These are phyloP conservation scores for Drosophila sp. DNA, from an alignment of 1,140 invertebrate genomes.

Conservation along the genomic window DNA sequence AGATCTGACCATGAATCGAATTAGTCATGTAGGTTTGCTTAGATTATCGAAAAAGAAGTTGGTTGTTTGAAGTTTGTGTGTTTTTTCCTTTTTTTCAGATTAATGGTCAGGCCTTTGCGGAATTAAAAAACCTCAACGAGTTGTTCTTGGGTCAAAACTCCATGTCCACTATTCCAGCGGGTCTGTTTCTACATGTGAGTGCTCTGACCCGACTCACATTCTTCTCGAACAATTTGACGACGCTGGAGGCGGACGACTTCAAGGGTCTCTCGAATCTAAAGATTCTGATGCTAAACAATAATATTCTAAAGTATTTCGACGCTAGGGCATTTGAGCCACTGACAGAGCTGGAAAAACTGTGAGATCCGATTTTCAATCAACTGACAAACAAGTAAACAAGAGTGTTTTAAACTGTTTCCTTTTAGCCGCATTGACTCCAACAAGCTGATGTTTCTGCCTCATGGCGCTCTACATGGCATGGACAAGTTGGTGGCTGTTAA, in stretches of 20 bases:
- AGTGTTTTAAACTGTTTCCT: no score
- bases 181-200: conserved; percentile 83
- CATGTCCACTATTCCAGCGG: conserved; percentile 84
- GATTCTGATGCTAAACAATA: conserved; percentile 86
- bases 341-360: conserved; percentile 84
- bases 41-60: neutral
- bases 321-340: conserved; percentile 84
- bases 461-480: conserved; percentile 87
- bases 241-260: conserved; percentile 84
- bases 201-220: conserved; percentile 86
- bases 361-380: conserved; percentile 35
- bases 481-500: conserved; percentile 88
- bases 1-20: conserved; percentile 85
- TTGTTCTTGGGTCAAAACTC: conserved; percentile 86
- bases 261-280: conserved; percentile 85
- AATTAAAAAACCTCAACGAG: conserved; percentile 84
- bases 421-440: conserved; percentile 90
- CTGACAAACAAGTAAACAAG: neutral
- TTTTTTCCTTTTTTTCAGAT: conserved; percentile 55
- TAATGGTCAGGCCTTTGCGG: conserved; percentile 83
- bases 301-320: conserved; percentile 84
- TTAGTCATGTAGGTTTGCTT: conserved; percentile 69
- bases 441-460: conserved; percentile 88
- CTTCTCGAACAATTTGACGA: conserved; percentile 86
- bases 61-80: neutral